A percentile compares a stretch with the other conserved stretches of the same genome.
Conservation (phyloP, 2,888 invertebrate species). For the Mamestra brassicae region DNA sequence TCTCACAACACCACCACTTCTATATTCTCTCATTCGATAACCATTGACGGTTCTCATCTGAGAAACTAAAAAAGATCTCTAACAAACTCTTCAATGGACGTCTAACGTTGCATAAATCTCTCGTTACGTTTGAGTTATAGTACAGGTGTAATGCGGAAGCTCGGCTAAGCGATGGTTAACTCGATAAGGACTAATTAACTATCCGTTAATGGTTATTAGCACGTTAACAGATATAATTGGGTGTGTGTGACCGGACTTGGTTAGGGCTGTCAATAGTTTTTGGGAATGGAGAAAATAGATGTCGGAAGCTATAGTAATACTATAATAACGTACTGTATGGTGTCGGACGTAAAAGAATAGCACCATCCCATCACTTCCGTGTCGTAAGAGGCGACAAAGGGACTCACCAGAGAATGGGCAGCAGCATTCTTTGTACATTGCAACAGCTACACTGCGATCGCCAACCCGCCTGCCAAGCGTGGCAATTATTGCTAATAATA, state of each 20-base stretch:
- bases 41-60: neutral
- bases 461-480: too few relatives aligned
- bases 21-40: neutral
- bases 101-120: neutral
- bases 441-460: too few relatives aligned
- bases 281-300: neutral
- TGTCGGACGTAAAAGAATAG: too few relatives aligned
- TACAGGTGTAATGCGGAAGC: conserved; percentile 52
- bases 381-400: too few relatives aligned
- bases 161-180: conserved; percentile 55
- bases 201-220: conserved; percentile 63
- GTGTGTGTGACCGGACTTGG: conserved; percentile 49
- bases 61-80: fast-evolving
- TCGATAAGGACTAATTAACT: conserved; percentile 66
- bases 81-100: conserved; percentile 28
- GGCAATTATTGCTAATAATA: too few relatives aligned
- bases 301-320: too few relatives aligned
- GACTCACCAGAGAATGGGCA: too few relatives aligned
- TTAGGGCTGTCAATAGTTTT: conserved; percentile 30
- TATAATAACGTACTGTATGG: too few relatives aligned
- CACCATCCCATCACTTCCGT: too few relatives aligned
- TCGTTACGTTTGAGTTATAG: conserved; percentile 29
- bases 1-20: neutral
- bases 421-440: too few relatives aligned
- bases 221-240: conserved; percentile 64